These are phyloP conservation scores for Saturnia pavonia DNA, from an alignment of 2,888 invertebrate species.

Conservation along the genomic window DNA sequence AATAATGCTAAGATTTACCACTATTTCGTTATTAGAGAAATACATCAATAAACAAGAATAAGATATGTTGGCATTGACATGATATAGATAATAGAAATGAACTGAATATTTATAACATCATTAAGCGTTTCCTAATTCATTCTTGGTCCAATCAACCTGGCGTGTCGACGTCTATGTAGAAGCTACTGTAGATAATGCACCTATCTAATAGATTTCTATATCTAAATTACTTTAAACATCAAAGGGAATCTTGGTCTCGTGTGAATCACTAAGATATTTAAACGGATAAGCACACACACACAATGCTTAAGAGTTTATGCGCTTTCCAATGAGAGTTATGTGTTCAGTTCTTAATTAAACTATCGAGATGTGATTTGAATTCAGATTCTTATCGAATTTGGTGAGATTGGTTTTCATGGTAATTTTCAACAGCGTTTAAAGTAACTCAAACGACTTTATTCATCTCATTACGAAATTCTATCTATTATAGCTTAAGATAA, in stretches of 20 bases:
- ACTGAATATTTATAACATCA: neutral
- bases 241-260: slow-evolving; percentile 3
- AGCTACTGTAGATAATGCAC: neutral
- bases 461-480: neutral
- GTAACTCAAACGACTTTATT: neutral
- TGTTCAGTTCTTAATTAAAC: slow-evolving; percentile 12
- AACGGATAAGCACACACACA: slow-evolving; percentile 15
- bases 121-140: neutral
- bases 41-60: neutral
- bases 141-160: neutral
- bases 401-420: slow-evolving; percentile 6
- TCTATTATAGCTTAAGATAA: neutral
- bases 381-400: slow-evolving; percentile 4
- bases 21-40: too few relatives aligned
- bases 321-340: slow-evolving; percentile 43
- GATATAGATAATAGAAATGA: neutral
- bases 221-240: neutral
- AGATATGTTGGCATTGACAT: neutral
- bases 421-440: neutral
- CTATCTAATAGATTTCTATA: neutral
- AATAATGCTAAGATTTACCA: too few relatives aligned
- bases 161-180: neutral
- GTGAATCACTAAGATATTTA: slow-evolving; percentile 14
- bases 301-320: slow-evolving; percentile 46
- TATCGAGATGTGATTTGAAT: neutral